Evolutionary conservation across 2,888 invertebrate genomes (phyloP).

Genomic region (Aelia acuminata): DNA sequence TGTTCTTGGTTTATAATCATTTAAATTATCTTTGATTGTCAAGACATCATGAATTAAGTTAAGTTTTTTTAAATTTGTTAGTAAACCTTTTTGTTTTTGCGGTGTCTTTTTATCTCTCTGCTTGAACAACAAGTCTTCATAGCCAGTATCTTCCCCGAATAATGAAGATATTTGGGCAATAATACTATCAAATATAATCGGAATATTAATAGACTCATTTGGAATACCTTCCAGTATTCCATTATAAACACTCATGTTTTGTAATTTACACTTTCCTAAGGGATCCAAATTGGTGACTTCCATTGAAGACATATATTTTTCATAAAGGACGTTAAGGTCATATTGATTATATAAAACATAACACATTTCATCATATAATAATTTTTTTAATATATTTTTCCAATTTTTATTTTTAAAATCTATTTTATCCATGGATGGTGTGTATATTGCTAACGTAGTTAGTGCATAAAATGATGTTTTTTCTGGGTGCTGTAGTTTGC

Average conservation of each 20-base stretch:
- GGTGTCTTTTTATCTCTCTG: background rate
- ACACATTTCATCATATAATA: conserved; percentile 72
- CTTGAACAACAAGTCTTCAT: background rate
- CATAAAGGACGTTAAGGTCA: conserved; percentile 72
- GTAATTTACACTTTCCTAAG: background rate
- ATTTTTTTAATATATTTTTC: conserved; percentile 14
- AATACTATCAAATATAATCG: conserved; percentile 57
- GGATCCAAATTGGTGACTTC: conserved; percentile 67
- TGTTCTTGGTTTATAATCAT: conserved; percentile 26
- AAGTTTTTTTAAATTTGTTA: conserved; percentile 43
- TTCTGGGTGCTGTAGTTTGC: conserved; percentile 62
- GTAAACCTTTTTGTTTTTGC: conserved; percentile 1
- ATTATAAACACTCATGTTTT: conserved; percentile 55
- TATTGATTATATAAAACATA: conserved; percentile 73
- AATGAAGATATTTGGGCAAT: conserved; percentile 55
- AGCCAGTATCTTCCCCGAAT: conserved; percentile 29
- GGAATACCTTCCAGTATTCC: conserved; percentile 55
- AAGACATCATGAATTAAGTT: conserved; percentile 37
- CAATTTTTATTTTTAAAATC: conserved; percentile 29
- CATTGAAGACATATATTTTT: conserved; percentile 72
- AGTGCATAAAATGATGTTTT: conserved; percentile 41
- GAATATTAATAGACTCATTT: conserved; percentile 55
- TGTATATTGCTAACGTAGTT: conserved; percentile 35
- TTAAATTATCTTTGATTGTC: background rate
- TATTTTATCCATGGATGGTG: conserved; percentile 21